Conservation (phyloP, 1,140 invertebrate species). For the Campoletis sonorensis region DNA sequence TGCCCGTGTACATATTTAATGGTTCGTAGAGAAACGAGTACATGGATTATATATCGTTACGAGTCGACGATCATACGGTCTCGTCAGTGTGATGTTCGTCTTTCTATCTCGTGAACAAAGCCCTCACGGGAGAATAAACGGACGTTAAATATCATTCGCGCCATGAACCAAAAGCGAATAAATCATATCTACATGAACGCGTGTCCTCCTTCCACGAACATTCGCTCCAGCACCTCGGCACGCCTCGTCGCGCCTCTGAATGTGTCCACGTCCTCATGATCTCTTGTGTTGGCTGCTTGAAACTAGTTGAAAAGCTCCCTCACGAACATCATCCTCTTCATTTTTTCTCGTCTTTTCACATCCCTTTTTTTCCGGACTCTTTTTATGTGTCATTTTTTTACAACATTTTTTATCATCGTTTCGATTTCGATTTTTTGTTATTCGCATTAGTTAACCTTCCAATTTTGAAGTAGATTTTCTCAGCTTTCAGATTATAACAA, state of each 20-base stretch:
- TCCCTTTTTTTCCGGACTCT: no score
- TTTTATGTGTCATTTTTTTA: neutral
- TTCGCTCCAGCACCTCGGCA: conserved; percentile 15
- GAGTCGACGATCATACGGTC: neutral
- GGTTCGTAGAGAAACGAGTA: neutral
- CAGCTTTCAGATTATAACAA: neutral
- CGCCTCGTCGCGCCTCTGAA: conserved; percentile 6
- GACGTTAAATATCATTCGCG: conserved; percentile 25
- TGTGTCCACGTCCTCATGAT: neutral
- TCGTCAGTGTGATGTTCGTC: neutral
- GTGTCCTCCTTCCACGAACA: neutral
- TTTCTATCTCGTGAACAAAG: conserved; percentile 6
- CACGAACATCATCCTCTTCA: neutral
- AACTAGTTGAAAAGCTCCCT: neutral
- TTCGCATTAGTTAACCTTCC: no score
- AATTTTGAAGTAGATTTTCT: no score
- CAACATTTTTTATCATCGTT: neutral
- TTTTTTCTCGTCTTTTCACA: conserved; percentile 13
- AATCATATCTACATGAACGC: conserved; percentile 6
- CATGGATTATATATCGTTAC: neutral
- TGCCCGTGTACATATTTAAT: no score
- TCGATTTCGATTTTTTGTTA: no score
- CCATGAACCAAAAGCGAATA: conserved; percentile 32
- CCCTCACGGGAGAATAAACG: conserved; percentile 9
- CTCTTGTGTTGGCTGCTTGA: neutral